These are phyloP conservation scores for Pseudachorutes palmiensis DNA, from an alignment of 1,140 invertebrate species.

Conservation along the genomic window DNA sequence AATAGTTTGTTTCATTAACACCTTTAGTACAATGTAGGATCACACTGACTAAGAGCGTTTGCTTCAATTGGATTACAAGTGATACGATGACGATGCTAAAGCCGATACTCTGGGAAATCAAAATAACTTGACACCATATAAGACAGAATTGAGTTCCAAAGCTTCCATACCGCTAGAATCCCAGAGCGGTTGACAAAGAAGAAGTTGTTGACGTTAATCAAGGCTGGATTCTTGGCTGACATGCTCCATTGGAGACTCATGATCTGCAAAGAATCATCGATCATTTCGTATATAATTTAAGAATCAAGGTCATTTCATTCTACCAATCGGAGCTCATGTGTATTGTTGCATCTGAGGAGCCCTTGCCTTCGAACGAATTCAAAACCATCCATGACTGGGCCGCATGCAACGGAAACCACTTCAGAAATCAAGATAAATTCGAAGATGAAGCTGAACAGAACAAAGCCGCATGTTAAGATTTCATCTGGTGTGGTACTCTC, in stretches of 20 bases:
- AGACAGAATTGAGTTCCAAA: not conserved
- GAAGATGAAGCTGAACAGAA: too few relatives aligned
- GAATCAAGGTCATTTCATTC: not conserved
- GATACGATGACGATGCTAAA: not conserved
- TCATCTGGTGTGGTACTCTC: too few relatives aligned
- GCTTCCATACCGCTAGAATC: not conserved
- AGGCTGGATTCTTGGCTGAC: slow-evolving; percentile 2
- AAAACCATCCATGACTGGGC: too few relatives aligned
- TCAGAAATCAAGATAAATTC: too few relatives aligned
- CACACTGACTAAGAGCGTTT: not conserved
- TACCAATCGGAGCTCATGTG: not conserved
- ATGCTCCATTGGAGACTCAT: slow-evolving; percentile 6
- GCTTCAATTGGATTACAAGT: not conserved
- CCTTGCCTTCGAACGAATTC: not conserved
- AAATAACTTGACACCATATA: not conserved
- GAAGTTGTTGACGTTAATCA: not conserved
- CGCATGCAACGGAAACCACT: too few relatives aligned
- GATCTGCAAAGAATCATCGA: not conserved
- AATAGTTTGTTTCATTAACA: not conserved
- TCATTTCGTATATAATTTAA: not conserved
- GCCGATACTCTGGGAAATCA: not conserved
- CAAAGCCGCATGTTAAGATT: too few relatives aligned
- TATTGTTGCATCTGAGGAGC: not conserved
- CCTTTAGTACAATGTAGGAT: not conserved
- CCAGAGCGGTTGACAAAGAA: not conserved